A percentile compares a stretch with the other conserved stretches of the same genome.
Evolutionary conservation across 1,140 invertebrate species (phyloP).

Genomic region (Anthonomus grandis): DNA sequence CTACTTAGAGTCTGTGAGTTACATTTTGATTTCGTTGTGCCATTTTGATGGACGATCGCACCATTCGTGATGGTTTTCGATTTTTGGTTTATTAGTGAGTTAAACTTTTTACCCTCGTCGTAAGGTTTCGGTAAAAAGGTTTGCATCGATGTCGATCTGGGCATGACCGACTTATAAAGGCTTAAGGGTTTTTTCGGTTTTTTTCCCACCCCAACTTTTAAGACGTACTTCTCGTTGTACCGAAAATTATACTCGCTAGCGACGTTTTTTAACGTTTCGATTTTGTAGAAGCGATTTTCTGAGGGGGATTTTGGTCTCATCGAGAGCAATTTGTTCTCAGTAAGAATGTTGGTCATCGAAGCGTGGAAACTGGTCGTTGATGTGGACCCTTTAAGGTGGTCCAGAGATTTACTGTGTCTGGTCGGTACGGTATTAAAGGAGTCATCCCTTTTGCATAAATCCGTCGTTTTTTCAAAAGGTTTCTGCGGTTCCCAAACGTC

Average conservation of each 20-base stretch:
- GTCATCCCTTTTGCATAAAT: conserved; percentile 30
- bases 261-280: conserved; percentile 49
- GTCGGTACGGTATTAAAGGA: conserved; percentile 57
- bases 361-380: conserved; percentile 32
- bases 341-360: conserved; percentile 29
- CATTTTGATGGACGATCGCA: no score
- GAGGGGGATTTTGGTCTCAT: neutral
- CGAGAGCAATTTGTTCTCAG: conserved; percentile 6
- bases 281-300: conserved; percentile 25
- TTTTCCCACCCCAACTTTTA: neutral
- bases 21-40: conserved; percentile 18
- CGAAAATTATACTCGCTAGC: conserved; percentile 35
- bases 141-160: conserved; percentile 36
- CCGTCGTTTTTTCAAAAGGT: conserved; percentile 20
- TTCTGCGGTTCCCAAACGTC: conserved; percentile 32
- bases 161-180: conserved; percentile 21
- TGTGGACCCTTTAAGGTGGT: conserved; percentile 58
- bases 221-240: conserved; percentile 31
- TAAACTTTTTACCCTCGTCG: conserved; percentile 29
- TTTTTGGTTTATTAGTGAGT: conserved; percentile 30
- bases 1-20: conserved; percentile 1
- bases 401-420: conserved; percentile 75
- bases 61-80: no score
- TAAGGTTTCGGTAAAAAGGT: conserved; percentile 25
- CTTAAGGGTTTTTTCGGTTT: conserved; percentile 19